Evolutionary conservation across 2,888 invertebrate species (phyloP), one percentile per base, ranked within the genome.

Genomic region (Lutraria lutraria): DNA sequence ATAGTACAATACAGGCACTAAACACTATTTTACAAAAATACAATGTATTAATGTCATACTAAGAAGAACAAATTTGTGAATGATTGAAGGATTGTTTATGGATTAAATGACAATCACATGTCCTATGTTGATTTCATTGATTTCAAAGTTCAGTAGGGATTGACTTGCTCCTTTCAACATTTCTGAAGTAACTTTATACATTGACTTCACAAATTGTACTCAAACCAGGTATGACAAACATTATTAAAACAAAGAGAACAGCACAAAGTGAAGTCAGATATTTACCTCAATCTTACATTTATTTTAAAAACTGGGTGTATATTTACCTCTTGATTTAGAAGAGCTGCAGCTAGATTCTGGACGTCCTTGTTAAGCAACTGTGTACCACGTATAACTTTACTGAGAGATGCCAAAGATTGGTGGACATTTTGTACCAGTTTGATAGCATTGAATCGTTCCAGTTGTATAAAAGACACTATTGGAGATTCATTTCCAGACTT

Each of bases 361-460:
- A 97, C 97, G 29, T 97, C 97, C 31, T 95, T 95, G 34, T 97
- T 97, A 0, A 97, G 97, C 15, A 97, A 96, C 79, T 97, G 95
- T n/a, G 97, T 96, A 21, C 98, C 97, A 93, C 97, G 97, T 89
- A 97, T 97, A 68, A 97, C 97, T 96, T 97, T 97, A 94, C 97
- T 97, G 21, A 98, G 96, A 3, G 96, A 96, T 0, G 97, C 97
- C 88, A 98, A 97, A 79, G 97, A 97, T 85, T 97, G 97, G 94
- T 98, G 98, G 13, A 98, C 97, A 34, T 96, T 96, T 95, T 97
- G 97, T 15, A 98, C 97, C 79, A 98, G 96, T 83, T 96, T 96
- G n/a, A 97, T 96, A 0, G 97, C 97, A 90, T 97, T 97, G 89
- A 96, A 97, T 88, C 97, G 97, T 96, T 98, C 98, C 92, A 98